These are phyloP conservation scores for Penaeus indicus DNA, from an alignment of 1,140 invertebrate species.

Conservation along the genomic window DNA sequence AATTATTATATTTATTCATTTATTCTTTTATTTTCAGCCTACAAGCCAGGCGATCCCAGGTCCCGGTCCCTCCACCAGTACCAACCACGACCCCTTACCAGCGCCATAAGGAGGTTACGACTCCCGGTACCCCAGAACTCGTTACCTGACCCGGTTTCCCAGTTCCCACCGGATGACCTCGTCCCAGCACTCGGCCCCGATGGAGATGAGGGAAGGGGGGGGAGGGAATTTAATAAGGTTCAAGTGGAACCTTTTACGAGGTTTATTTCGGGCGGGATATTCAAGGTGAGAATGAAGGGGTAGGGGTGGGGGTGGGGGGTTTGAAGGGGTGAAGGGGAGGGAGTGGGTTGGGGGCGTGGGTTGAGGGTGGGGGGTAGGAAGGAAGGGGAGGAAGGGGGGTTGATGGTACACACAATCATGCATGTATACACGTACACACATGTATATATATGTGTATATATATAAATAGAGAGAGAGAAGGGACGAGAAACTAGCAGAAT, in stretches of 20 bases:
- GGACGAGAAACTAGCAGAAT: too few species aligned
- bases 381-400: too few species aligned
- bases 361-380: too few species aligned
- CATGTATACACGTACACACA: too few species aligned
- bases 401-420: too few species aligned
- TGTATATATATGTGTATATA: too few species aligned
- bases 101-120: not conserved
- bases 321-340: too few species aligned
- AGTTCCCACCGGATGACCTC: not conserved
- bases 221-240: not conserved
- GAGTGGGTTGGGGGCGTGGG: too few species aligned
- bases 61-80: not conserved
- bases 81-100: not conserved
- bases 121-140: not conserved
- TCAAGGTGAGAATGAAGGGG: conserved; percentile 32
- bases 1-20: too few species aligned
- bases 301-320: not conserved
- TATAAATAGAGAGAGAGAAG: too few species aligned
- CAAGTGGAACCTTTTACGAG: conserved; percentile 36
- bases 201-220: not conserved
- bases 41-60: not conserved
- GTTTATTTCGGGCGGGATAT: conserved; percentile 34
- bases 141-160: not conserved
- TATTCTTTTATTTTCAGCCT: not conserved
- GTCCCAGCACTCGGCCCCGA: too few species aligned